phyloP scores from a whole-genome alignment of 92 coral and sea anemone species.

The Muricea muricata region DNA sequence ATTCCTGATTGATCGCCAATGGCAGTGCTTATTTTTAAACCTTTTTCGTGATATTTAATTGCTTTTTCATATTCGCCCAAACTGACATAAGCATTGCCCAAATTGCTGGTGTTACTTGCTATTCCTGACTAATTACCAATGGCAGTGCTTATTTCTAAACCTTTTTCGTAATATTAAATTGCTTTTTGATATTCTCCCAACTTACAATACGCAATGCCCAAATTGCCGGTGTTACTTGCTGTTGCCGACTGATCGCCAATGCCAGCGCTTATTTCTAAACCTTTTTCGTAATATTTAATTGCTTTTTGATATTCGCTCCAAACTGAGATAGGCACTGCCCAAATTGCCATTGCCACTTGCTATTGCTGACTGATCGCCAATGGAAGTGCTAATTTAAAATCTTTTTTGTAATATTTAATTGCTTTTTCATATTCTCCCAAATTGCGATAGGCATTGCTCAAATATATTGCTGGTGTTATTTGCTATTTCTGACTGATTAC shows the following conservation, averaged over 20 bases:
- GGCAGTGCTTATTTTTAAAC: background rate
- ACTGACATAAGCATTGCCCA: background rate
- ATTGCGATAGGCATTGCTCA: constrained; percentile 64
- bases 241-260: background rate
- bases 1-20: background rate
- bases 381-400: constrained; percentile 43
- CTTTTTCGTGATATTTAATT: background rate
- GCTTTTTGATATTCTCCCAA: constrained; percentile 3
- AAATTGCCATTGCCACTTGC: background rate
- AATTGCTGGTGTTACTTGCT: too few species aligned
- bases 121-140: too few species aligned
- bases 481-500: constrained; percentile 13
- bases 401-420: constrained; percentile 53
- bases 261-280: background rate
- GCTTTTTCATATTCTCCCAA: constrained; percentile 57
- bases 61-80: background rate
- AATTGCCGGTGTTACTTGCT: background rate
- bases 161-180: background rate
- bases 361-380: constrained; percentile 4
- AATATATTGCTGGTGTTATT: constrained; percentile 61
- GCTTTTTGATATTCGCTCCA: constrained; percentile 18
- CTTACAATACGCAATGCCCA: background rate
- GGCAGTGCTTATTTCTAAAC: too few species aligned
- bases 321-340: constrained; percentile 10
- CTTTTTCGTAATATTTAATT: background rate